Percentiles rank a stretch among this genome's conserved stretches.
phyloP scores from a whole-genome alignment of 1,140 invertebrate genomes.

The Drosophila ironensis region DNA sequence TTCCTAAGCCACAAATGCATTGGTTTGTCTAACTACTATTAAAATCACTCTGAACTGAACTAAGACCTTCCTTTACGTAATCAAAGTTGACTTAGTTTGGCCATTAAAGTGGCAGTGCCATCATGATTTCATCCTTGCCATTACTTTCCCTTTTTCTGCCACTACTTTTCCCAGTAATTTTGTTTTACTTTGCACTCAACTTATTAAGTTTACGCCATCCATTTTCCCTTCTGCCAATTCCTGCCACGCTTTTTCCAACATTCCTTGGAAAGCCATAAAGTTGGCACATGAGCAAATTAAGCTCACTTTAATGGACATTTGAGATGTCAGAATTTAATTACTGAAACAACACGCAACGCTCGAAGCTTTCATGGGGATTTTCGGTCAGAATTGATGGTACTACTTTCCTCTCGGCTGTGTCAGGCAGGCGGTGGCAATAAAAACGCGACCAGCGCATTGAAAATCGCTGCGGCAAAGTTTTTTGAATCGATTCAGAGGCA shows the following conservation, averaged over 20 bases:
- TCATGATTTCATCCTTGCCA: not conserved
- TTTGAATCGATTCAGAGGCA: conserved; percentile 24
- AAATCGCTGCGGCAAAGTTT: not conserved
- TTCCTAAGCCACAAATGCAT: not conserved
- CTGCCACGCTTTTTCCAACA: not conserved
- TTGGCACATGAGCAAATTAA: conserved; percentile 42
- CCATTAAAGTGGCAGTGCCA: not conserved
- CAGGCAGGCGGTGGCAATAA: conserved; percentile 34
- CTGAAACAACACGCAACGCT: conserved; percentile 57
- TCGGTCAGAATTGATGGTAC: conserved; percentile 37
- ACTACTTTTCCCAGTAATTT: not conserved
- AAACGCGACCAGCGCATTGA: not conserved
- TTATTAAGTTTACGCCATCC: conserved; percentile 3
- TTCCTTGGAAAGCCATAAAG: conserved; percentile 21
- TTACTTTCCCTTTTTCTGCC: no score
- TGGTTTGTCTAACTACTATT: no score
- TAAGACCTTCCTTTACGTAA: not conserved
- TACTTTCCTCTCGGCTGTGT: conserved; percentile 39
- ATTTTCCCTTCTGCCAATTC: conserved; percentile 6
- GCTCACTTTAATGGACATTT: conserved; percentile 50
- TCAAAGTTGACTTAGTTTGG: no score
- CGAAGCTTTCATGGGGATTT: conserved; percentile 34
- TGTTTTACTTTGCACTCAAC: conserved; percentile 20
- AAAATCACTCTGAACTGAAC: not conserved
- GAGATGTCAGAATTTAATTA: conserved; percentile 46